Conservation (phyloP, 2,113 vertebrate species). For the Zapus hudsonius region DNA sequence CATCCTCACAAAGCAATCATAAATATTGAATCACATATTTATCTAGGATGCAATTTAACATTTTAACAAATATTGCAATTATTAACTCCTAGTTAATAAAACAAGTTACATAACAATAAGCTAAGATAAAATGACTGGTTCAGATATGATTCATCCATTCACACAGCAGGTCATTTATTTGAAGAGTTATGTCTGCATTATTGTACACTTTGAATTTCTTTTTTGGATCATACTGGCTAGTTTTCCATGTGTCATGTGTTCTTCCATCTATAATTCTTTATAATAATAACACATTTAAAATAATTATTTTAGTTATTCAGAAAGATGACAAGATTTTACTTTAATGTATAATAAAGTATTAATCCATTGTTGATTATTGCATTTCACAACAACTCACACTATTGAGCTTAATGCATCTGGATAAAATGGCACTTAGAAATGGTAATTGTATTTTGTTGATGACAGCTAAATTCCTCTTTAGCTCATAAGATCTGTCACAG, state of each 20-base stretch:
- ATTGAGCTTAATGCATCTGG: not conserved
- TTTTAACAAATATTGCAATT: constrained; percentile 27
- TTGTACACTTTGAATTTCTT: constrained; percentile 66
- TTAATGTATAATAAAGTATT: constrained; percentile 27
- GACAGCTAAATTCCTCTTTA: not conserved
- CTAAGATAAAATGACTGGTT: constrained; percentile 66
- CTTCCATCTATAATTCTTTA: constrained; percentile 54
- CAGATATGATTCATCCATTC: constrained; percentile 75
- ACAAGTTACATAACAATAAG: constrained; percentile 47
- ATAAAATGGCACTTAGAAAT: not conserved
- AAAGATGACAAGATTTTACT: constrained; percentile 2
- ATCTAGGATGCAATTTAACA: not conserved
- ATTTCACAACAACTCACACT: not conserved
- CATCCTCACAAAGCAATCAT: not conserved
- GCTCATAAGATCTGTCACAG: constrained; percentile 11
- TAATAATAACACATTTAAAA: constrained; percentile 66
- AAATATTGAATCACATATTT: not conserved
- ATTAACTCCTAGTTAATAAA: not conserved
- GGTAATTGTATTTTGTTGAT: not conserved
- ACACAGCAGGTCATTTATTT: constrained; percentile 73
- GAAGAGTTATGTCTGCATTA: constrained; percentile 23
- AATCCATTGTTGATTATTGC: constrained; percentile 22
- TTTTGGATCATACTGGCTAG: constrained; percentile 62
- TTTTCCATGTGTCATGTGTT: constrained; percentile 68
- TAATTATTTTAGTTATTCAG: constrained; percentile 40